Percentiles rank a stretch among this genome's conserved stretches.
phyloP scores from a whole-genome alignment of 2,113 vertebrate genomes.

The Lasiurus cinereus region DNA sequence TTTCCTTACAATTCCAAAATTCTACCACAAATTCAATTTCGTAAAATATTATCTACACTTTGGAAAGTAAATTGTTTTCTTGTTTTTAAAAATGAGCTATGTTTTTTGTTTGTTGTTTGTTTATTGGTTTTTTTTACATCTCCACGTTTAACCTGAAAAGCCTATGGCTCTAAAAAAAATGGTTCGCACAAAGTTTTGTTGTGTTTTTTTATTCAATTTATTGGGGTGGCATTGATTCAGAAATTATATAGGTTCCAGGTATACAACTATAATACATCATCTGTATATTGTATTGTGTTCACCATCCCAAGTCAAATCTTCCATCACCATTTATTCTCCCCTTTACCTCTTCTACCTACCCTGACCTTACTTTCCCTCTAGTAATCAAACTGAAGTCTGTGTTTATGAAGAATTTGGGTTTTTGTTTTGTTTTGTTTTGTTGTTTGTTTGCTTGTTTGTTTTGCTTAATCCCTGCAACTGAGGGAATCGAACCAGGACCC shows the following conservation, averaged over 20 bases:
- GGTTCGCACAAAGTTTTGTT: neutral
- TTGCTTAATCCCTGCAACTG: neutral
- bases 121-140: neutral
- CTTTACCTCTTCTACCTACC: neutral
- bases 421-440: neutral
- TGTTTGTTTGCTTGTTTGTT: neutral
- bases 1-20: slow-evolving; percentile 1
- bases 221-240: neutral
- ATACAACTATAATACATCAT: neutral
- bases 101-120: neutral
- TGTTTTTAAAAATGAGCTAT: neutral
- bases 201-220: neutral
- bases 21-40: slow-evolving; percentile 31
- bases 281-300: neutral
- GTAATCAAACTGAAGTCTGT: neutral
- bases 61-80: slow-evolving; percentile 6
- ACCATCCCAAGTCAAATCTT: neutral
- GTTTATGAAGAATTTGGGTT: neutral
- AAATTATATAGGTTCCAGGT: neutral
- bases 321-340: neutral
- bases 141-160: neutral
- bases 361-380: neutral
- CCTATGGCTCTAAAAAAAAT: neutral
- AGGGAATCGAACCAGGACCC: too few relatives aligned
- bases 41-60: neutral